phyloP scores from a whole-genome alignment of 2,888 invertebrate species.

The Melanostoma scalare region DNA sequence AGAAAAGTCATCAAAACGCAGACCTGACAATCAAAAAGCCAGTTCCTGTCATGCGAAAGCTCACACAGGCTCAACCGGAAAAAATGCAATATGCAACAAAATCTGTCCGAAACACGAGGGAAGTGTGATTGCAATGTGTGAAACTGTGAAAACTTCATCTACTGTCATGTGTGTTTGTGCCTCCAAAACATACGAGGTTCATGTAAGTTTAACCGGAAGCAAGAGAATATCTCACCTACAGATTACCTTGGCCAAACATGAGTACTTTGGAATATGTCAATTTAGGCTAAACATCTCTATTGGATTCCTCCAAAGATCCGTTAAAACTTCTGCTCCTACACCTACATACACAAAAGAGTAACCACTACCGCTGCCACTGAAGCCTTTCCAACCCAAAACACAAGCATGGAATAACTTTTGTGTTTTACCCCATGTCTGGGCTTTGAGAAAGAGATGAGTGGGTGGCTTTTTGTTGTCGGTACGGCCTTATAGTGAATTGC shows the following conservation, averaged over 20 bases:
- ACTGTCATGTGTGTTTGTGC: conserved; percentile 17
- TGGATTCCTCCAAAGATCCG: conserved; percentile 59
- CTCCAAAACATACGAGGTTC: background rate
- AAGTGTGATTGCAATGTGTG: conserved; percentile 10
- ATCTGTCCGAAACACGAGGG: background rate
- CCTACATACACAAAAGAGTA: too few relatives aligned
- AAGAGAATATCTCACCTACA: too few relatives aligned
- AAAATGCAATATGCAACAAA: conserved; percentile 3
- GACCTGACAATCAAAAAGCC: conserved; percentile 21
- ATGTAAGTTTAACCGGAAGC: background rate
- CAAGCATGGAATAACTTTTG: conserved; percentile 18
- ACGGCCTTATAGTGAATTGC: conserved; percentile 44
- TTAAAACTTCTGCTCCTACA: conserved; percentile 45
- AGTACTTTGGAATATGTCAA: conserved; percentile 11
- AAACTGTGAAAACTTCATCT: conserved; percentile 14
- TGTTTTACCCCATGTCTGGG: background rate
- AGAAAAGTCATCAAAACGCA: conserved; percentile 25
- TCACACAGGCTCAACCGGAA: conserved; percentile 12
- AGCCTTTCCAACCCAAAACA: background rate
- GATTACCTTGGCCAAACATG: background rate
- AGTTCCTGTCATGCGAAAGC: background rate
- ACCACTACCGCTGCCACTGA: too few relatives aligned
- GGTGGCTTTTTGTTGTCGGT: conserved; percentile 7
- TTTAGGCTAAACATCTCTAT: conserved; percentile 53
- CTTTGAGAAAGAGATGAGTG: background rate